Conservation (phyloP, 1,140 invertebrate species). For the Drosophila serrata region DNA sequence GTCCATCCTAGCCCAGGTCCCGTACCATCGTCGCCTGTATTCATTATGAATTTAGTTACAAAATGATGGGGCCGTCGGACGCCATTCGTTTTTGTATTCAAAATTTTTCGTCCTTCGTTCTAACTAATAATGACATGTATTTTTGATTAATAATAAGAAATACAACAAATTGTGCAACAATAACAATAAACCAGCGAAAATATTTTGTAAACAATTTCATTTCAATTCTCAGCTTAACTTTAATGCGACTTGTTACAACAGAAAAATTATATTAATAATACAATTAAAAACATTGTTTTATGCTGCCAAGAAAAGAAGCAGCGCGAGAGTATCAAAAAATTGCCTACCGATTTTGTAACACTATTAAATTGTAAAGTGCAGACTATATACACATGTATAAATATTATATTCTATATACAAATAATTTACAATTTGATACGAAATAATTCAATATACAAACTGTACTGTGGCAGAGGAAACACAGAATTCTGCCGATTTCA, state of each 20-base stretch:
- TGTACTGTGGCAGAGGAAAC: conserved; percentile 14
- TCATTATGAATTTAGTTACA: conserved; percentile 21
- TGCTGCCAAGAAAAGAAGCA: conserved; percentile 5
- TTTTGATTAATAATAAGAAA: conserved; percentile 71
- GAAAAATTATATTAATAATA: not conserved
- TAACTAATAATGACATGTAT: conserved; percentile 72
- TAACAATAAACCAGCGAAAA: conserved; percentile 55
- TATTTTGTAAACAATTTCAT: conserved; percentile 52
- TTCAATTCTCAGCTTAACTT: conserved; percentile 22
- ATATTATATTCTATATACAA: conserved; percentile 63
- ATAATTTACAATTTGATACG: conserved; percentile 76
- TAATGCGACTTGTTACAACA: conserved; percentile 12
- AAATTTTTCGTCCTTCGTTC: conserved; percentile 55
- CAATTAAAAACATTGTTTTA: conserved; percentile 7
- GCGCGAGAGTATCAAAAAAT: conserved; percentile 23
- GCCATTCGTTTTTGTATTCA: conserved; percentile 53
- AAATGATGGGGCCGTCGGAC: conserved; percentile 9
- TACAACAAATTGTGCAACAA: not conserved
- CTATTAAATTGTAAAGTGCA: conserved; percentile 59
- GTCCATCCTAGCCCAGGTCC: conserved; percentile 18
- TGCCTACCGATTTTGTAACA: conserved; percentile 68
- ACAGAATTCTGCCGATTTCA: conserved; percentile 1
- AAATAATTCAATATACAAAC: conserved; percentile 64
- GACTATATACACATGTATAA: conserved; percentile 57
- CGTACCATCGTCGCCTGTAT: conserved; percentile 7